These are phyloP conservation scores for Tretioscincus oriximinensis DNA, from an alignment of 2,113 vertebrate genomes.

Conservation along the genomic window DNA sequence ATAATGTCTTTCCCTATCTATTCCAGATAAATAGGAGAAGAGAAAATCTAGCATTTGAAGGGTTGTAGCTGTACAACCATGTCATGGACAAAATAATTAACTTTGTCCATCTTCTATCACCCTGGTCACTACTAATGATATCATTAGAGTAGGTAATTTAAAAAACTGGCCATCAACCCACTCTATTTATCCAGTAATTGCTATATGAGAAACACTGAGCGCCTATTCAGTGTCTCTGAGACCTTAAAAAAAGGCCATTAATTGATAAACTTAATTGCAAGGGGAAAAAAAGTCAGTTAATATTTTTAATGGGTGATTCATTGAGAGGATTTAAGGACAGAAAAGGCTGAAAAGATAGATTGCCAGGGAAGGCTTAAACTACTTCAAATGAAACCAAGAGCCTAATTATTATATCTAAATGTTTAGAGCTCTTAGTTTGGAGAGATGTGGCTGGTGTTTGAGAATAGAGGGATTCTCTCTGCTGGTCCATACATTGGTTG, in stretches of 20 bases:
- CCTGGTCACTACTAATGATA: not conserved
- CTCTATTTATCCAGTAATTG: conserved; percentile 17
- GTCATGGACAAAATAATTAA: conserved; percentile 20
- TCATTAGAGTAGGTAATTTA: conserved; percentile 16
- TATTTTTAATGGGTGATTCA: not conserved
- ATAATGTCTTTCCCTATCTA: too few species aligned
- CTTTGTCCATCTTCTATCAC: not conserved
- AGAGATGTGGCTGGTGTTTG: too few species aligned
- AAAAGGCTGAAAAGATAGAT: not conserved
- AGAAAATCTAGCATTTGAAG: not conserved
- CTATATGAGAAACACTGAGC: conserved; percentile 6
- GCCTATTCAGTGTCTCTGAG: not conserved
- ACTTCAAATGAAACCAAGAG: not conserved
- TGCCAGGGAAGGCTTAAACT: not conserved
- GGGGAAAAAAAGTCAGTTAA: not conserved
- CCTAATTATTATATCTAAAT: not conserved
- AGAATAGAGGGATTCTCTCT: too few species aligned
- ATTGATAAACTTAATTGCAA: conserved; percentile 20
- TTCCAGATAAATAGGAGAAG: too few species aligned
- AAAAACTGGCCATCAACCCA: conserved; percentile 12
- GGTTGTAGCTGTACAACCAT: not conserved
- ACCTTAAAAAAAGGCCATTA: conserved; percentile 10
- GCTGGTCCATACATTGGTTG: too few species aligned
- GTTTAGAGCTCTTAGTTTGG: too few species aligned
- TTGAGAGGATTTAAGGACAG: conserved; percentile 14